A percentile compares a stretch with the other conserved stretches of the same genome.
Evolutionary conservation across 2,797 vertebrate genomes (phyloP).

Genomic region (Eremophila alpestris): DNA sequence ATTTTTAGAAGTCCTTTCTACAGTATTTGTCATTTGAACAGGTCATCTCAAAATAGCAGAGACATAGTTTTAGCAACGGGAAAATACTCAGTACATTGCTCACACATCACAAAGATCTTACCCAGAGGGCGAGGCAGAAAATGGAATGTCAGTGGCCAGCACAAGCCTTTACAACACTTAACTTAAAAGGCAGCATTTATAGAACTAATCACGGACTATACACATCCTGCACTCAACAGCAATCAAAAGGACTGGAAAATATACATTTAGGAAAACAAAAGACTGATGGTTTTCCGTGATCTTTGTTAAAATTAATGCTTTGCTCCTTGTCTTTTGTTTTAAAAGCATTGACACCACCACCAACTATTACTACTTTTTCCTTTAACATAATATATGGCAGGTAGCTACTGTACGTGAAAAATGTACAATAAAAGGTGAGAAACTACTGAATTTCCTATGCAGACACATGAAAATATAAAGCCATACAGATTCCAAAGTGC

Average conservation of each 20-base stretch:
- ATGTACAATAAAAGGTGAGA: conserved; percentile 52
- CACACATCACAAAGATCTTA: conserved; percentile 66
- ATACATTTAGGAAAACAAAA: conserved; percentile 80
- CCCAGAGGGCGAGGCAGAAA: conserved; percentile 40
- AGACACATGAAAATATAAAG: conserved; percentile 75
- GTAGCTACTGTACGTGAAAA: conserved; percentile 53
- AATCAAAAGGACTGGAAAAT: conserved; percentile 65
- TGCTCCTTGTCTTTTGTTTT: conserved; percentile 40
- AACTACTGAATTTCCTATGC: conserved; percentile 53
- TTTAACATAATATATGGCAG: conserved; percentile 55
- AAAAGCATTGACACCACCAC: conserved; percentile 46
- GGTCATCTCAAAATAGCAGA: conserved; percentile 75
- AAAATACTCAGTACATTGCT: conserved; percentile 47
- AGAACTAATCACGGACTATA: conserved; percentile 82
- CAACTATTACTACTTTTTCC: conserved; percentile 58
- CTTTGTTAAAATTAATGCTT: conserved; percentile 80
- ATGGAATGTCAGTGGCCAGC: conserved; percentile 83
- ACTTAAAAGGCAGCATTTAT: conserved; percentile 81
- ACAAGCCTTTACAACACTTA: conserved; percentile 85
- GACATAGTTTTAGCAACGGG: conserved; percentile 34
- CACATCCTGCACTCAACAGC: conserved; percentile 81
- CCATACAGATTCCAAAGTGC: conserved; percentile 83
- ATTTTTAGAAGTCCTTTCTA: conserved; percentile 72
- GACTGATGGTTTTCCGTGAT: conserved; percentile 34
- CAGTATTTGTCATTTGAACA: conserved; percentile 77